Evolutionary conservation across 30 jellyfish, hydroid and myxozoan genomes (phyloP).

Genomic region (Clytia hemisphaerica): DNA sequence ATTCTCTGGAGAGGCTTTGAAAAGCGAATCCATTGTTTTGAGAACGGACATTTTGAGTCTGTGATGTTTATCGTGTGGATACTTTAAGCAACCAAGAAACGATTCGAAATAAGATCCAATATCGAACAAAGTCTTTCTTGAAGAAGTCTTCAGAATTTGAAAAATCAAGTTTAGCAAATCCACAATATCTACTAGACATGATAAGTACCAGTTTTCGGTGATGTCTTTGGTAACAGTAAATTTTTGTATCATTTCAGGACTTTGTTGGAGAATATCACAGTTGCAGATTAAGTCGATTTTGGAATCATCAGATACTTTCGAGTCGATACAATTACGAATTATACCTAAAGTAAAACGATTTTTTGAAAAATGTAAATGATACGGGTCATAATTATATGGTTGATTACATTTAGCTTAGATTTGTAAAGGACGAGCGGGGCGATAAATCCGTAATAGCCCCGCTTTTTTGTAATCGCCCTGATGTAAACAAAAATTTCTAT

Average conservation of each 20-base stretch:
- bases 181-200: constrained; percentile 23
- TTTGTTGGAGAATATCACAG: background rate
- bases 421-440: too few relatives aligned
- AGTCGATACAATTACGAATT: constrained; percentile 40
- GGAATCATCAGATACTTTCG: constrained; percentile 10
- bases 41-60: constrained; percentile 26
- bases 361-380: too few relatives aligned
- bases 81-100: constrained; percentile 15
- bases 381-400: too few relatives aligned
- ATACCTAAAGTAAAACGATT: constrained; percentile 46
- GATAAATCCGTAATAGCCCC: too few relatives aligned
- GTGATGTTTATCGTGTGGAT: constrained; percentile 56
- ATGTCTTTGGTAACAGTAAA: background rate
- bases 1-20: too few relatives aligned
- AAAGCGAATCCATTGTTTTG: background rate
- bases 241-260: background rate
- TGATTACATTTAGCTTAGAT: too few relatives aligned
- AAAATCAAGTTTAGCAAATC: constrained; percentile 4
- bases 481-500: too few relatives aligned
- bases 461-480: too few relatives aligned
- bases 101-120: background rate
- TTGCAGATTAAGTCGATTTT: background rate
- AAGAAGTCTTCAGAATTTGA: background rate
- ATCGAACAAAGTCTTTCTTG: background rate
- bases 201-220: constrained; percentile 35